These are phyloP conservation scores for Acronicta aceris DNA, from an alignment of 2,888 invertebrate species.

Conservation along the genomic window DNA sequence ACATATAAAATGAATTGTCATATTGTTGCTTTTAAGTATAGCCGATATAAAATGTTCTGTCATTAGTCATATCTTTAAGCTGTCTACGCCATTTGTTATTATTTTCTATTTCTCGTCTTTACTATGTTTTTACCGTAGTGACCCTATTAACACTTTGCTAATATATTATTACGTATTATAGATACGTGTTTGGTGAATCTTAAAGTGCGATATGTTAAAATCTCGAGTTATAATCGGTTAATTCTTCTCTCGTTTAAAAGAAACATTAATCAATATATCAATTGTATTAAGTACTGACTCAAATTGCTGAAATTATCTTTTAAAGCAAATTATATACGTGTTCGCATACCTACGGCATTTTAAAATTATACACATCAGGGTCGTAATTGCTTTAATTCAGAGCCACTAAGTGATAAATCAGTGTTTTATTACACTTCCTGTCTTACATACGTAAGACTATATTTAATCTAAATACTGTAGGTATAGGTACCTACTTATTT, in stretches of 20 bases:
- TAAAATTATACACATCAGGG: constrained; percentile 15
- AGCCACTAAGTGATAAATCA: constrained; percentile 31
- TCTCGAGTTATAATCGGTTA: constrained; percentile 17
- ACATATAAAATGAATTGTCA: constrained; percentile 55
- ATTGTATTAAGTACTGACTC: constrained; percentile 10
- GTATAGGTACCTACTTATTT: constrained; percentile 4
- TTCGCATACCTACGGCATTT: not conserved
- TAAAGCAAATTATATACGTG: constrained; percentile 2
- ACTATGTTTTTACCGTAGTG: constrained; percentile 55
- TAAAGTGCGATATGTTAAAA: constrained; percentile 44
- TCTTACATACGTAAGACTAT: constrained; percentile 7
- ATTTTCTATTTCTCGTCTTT: constrained; percentile 49
- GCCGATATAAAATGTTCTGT: constrained; percentile 53
- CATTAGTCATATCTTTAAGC: constrained; percentile 55
- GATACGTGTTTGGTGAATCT: constrained; percentile 29
- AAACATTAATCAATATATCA: constrained; percentile 18
- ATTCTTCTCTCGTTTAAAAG: constrained; percentile 6
- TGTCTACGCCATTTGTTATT: constrained; percentile 56
- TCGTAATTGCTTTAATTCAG: constrained; percentile 25
- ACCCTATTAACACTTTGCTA: constrained; percentile 52
- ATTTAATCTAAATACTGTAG: constrained; percentile 8
- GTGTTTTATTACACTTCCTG: constrained; percentile 31
- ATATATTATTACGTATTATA: constrained; percentile 47
- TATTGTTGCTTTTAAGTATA: constrained; percentile 46
- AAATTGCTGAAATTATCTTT: constrained; percentile 8